These are phyloP conservation scores for Amazona vittata DNA, from an alignment of 2,113 vertebrate species.

Conservation along the genomic window DNA sequence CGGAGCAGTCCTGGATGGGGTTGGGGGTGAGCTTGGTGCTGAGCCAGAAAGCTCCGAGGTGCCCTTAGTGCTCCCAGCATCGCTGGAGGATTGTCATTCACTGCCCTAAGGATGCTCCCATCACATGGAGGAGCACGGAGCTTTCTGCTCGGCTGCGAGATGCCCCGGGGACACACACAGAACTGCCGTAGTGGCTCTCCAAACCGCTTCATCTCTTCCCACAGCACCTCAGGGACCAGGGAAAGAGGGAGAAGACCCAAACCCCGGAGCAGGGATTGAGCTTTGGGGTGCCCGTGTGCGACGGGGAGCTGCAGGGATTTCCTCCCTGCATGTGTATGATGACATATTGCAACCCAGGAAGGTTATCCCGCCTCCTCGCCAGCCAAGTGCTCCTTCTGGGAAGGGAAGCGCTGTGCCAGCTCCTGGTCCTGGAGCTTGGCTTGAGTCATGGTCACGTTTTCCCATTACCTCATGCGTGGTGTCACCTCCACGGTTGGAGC, in stretches of 20 bases:
- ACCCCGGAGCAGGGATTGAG: rapidly evolving
- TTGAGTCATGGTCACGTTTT: background rate
- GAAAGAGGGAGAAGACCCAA: too few relatives aligned
- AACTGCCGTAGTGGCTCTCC: background rate
- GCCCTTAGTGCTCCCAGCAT: background rate
- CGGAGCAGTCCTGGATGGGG: background rate
- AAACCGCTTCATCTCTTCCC: background rate
- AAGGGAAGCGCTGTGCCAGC: background rate
- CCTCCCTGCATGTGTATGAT: background rate
- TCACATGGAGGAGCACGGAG: rapidly evolving
- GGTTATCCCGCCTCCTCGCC: slow-evolving; percentile 4
- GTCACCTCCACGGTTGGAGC: background rate
- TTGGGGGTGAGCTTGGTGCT: background rate
- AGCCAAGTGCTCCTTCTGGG: slow-evolving; percentile 34
- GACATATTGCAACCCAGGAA: background rate
- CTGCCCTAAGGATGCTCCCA: background rate
- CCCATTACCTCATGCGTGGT: background rate
- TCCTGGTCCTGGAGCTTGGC: background rate
- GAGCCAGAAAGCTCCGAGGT: background rate
- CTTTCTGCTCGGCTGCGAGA: background rate
- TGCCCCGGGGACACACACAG: rapidly evolving
- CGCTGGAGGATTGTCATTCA: rapidly evolving
- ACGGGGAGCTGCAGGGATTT: background rate
- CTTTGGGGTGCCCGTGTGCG: rapidly evolving
- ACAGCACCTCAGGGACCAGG: background rate